These are phyloP conservation scores for Heliconius hermathena DNA, from an alignment of 1,140 invertebrate species.

Conservation along the genomic window DNA sequence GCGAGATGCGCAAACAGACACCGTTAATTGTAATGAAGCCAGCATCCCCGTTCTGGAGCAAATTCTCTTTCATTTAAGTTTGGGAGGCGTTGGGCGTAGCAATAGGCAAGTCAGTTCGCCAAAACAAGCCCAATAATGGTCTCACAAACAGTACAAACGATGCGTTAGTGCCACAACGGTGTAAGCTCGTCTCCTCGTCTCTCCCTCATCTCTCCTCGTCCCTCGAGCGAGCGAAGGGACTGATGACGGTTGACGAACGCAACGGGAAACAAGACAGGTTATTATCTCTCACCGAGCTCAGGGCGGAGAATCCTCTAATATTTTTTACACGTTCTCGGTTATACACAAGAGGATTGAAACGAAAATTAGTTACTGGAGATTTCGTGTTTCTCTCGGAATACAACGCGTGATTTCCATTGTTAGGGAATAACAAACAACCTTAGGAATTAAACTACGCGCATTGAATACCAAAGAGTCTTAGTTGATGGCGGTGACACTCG, in stretches of 20 bases:
- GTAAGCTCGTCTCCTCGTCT: constrained; percentile 53
- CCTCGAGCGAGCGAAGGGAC: constrained; percentile 47
- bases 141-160: constrained; percentile 78
- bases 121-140: constrained; percentile 79
- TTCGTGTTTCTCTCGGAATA: constrained; percentile 72
- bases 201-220: constrained; percentile 41
- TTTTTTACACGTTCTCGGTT: constrained; percentile 77
- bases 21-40: constrained; percentile 75
- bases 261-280: constrained; percentile 77
- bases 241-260: constrained; percentile 61
- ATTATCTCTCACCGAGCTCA: constrained; percentile 73
- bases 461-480: constrained; percentile 57
- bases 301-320: constrained; percentile 68
- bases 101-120: constrained; percentile 72
- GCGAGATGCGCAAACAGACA: constrained; percentile 74
- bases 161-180: constrained; percentile 75
- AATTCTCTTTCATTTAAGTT: constrained; percentile 71
- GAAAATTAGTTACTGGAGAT: constrained; percentile 79
- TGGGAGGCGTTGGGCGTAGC: constrained; percentile 61
- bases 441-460: constrained; percentile 72
- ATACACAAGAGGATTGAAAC: constrained; percentile 74
- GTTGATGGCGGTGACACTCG: constrained; percentile 45
- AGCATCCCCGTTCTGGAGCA: constrained; percentile 65
- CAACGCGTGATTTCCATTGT: constrained; percentile 79
- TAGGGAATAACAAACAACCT: constrained; percentile 74